A percentile compares a stretch with the other conserved stretches of the same genome.
These are phyloP conservation scores for Proisotoma minuta DNA, from an alignment of 2,888 invertebrate genomes.

Conservation along the genomic window DNA sequence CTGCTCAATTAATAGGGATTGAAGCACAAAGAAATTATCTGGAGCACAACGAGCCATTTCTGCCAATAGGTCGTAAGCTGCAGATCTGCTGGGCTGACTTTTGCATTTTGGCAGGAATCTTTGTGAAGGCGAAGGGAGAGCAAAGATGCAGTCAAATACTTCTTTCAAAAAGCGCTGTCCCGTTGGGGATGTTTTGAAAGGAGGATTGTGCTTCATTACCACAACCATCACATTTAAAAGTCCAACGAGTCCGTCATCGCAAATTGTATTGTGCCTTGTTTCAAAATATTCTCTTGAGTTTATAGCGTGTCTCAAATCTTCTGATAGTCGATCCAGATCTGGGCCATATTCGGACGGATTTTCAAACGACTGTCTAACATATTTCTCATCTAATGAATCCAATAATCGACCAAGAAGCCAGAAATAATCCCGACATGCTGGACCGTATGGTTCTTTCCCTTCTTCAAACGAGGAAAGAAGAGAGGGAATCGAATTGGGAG, in stretches of 20 bases:
- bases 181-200: constrained; percentile 74
- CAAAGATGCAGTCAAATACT: constrained; percentile 81
- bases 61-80: constrained; percentile 84
- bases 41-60: constrained; percentile 80
- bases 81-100: constrained; percentile 76
- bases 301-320: constrained; percentile 68
- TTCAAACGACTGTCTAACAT: constrained; percentile 61
- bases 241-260: constrained; percentile 87
- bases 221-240: constrained; percentile 80
- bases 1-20: constrained; percentile 75
- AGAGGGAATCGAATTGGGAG: not conserved
- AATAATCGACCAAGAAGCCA: constrained; percentile 85
- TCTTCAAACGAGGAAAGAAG: constrained; percentile 56
- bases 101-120: constrained; percentile 90
- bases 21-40: constrained; percentile 78
- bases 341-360: constrained; percentile 58
- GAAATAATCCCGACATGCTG: constrained; percentile 90
- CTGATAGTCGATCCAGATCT: constrained; percentile 65
- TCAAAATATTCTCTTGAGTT: constrained; percentile 75
- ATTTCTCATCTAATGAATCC: constrained; percentile 75
- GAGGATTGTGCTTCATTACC: constrained; percentile 79
- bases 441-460: constrained; percentile 91
- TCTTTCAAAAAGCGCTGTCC: constrained; percentile 66
- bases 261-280: constrained; percentile 70
- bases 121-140: constrained; percentile 77